Base-by-base conservation (phyloP, 2,113 vertebrate species). In the Callochromis pleurospilus region DNA sequence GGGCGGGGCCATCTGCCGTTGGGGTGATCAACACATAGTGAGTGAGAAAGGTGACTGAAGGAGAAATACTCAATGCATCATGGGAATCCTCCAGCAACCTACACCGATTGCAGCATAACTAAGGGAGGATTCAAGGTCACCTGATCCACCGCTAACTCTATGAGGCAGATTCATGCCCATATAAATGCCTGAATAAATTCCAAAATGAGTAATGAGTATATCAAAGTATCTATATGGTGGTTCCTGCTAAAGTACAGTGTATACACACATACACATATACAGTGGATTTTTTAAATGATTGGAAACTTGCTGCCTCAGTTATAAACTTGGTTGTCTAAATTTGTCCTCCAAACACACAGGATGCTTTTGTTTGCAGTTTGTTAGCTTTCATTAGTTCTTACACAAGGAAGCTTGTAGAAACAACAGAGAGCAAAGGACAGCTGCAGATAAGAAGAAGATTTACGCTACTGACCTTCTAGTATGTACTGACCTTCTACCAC, bases 391-490 rank as follows among this genome's bases (percentile, higher is more conserved):
- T 38, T 21, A 9, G 38, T 70, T 65, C 15, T 6, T 8, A 33
- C 58, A 19, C 31, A 60, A 42, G 31, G 3, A 36, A 10, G 29
- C 4, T 33, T 26, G 21, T 51, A 55, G 79, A 79, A 82, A 65
- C 53, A 86, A 88, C 70, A 45, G 29, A 82, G 42, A 79, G 70
- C 55, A 81, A 49, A 91, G 73, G 83, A 86, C 86, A 82, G 42
- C 14, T 6, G 17, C 55, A 83, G 85, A 83, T 79, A 86, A 89
- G 85, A 83, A 19, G 60, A 84, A 91, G 91, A 94, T 94, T 93
- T 91, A 90, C 86, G 31, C 85, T 9, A 5, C 13, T 93, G 93
- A 95, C 95, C 95, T 94, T 94, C 88, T 87, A 36, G 31, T 36
- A 36, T 62, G 31, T 36, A 36, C 58, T 62, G 58, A 62, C 94